Percentiles rank a stretch among this genome's conserved stretches.
phyloP scores from a whole-genome alignment of 2,888 invertebrate species.

The Drosophila maculinotata region DNA sequence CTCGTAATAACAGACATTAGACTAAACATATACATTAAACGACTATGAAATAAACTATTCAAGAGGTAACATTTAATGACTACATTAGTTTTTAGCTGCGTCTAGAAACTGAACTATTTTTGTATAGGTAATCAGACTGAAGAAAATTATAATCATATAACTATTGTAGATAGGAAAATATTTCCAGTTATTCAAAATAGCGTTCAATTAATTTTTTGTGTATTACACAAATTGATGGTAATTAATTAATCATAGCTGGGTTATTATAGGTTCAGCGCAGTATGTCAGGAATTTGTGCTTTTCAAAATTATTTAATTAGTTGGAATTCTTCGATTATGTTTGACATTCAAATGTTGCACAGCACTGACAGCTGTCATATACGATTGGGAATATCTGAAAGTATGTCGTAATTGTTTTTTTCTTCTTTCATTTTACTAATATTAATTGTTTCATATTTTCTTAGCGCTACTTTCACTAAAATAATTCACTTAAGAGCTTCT shows the following conservation, averaged over 20 bases:
- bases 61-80: slow-evolving; percentile 4
- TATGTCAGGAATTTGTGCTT: background rate
- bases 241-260: slow-evolving; percentile 9
- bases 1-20: background rate
- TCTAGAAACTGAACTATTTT: too few species aligned
- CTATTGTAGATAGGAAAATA: too few species aligned
- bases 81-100: background rate
- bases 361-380: too few species aligned
- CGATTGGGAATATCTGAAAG: too few species aligned
- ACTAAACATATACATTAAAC: background rate
- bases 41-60: slow-evolving; percentile 2
- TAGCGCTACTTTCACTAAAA: background rate
- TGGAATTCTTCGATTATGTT: slow-evolving; percentile 3
- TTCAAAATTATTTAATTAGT: slow-evolving; percentile 3
- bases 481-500: background rate
- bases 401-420: background rate
- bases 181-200: too few species aligned
- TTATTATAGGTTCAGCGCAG: slow-evolving; percentile 3
- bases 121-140: too few species aligned
- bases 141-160: too few species aligned
- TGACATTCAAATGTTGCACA: slow-evolving; percentile 4
- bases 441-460: background rate
- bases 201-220: too few species aligned
- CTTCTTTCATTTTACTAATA: background rate
- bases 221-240: too few species aligned